Percentiles rank a stretch among this genome's conserved stretches.
Evolutionary conservation across 2,797 vertebrate species (phyloP).

Genomic region (Arnoldichthys spilopterus): DNA sequence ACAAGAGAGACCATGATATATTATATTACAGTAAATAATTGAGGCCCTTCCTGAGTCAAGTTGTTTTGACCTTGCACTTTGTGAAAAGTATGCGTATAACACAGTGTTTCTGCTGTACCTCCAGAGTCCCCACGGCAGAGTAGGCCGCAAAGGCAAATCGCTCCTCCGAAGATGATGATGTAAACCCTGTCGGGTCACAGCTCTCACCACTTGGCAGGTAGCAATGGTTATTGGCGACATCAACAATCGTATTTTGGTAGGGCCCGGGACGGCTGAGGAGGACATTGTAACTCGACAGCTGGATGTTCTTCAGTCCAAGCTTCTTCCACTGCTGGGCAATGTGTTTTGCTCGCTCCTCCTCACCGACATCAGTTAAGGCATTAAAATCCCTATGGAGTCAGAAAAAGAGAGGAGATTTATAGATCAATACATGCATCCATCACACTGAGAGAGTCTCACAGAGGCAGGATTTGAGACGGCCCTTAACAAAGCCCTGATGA

Average conservation of each 20-base stretch:
- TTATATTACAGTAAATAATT: conserved; percentile 5
- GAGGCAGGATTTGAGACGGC: conserved; percentile 19
- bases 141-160: conserved; percentile 88
- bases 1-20: background rate
- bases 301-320: conserved; percentile 86
- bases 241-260: conserved; percentile 83
- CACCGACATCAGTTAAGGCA: conserved; percentile 73
- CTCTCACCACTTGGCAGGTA: conserved; percentile 85
- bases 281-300: conserved; percentile 87
- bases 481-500: conserved; percentile 48
- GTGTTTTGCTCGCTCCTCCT: conserved; percentile 75
- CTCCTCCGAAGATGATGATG: conserved; percentile 58
- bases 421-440: conserved; percentile 17
- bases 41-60: background rate
- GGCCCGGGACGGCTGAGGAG: conserved; percentile 85
- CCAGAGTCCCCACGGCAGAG: conserved; percentile 87
- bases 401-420: conserved; percentile 7
- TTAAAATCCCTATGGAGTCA: conserved; percentile 76
- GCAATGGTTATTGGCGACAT: conserved; percentile 80
- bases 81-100: background rate
- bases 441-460: conserved; percentile 4
- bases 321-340: conserved; percentile 86
- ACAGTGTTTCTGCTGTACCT: conserved; percentile 74
- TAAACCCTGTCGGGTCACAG: conserved; percentile 75
- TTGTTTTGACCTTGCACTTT: conserved; percentile 8